phyloP scores from a whole-genome alignment of 2,888 invertebrate genomes.

The Hirudinaria manillensis region DNA sequence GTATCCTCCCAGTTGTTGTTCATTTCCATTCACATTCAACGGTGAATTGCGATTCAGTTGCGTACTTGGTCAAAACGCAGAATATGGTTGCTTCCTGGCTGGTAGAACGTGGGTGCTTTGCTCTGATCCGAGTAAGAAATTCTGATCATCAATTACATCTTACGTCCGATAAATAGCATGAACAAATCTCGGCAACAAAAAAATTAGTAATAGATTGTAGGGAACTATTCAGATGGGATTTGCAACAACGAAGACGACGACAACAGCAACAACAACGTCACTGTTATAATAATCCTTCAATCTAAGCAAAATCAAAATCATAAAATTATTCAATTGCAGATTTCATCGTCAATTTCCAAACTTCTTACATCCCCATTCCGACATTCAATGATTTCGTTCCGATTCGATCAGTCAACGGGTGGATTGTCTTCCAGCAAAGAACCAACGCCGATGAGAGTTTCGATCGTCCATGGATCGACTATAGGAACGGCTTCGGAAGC shows the following conservation, averaged over 20 bases:
- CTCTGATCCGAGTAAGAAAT: slow-evolving; percentile 11
- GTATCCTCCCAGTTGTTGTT: not conserved
- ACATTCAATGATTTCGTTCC: not conserved
- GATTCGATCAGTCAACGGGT: slow-evolving; percentile 11
- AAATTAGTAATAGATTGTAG: too few relatives aligned
- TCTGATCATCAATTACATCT: not conserved
- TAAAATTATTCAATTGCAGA: not conserved
- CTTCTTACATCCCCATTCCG: not conserved
- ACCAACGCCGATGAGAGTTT: slow-evolving; percentile 6
- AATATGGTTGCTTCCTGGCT: not conserved
- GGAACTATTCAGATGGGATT: too few relatives aligned
- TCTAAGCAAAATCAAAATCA: too few relatives aligned
- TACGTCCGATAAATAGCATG: not conserved
- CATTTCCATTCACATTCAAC: not conserved
- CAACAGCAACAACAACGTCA: too few relatives aligned
- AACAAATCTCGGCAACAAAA: too few relatives aligned
- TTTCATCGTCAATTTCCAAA: not conserved
- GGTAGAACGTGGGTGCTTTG: not conserved
- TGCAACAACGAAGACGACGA: too few relatives aligned
- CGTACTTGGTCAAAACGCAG: not conserved
- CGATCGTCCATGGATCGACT: not conserved
- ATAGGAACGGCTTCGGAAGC: slow-evolving; percentile 23
- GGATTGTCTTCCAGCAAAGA: slow-evolving; percentile 29
- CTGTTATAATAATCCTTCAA: too few relatives aligned
- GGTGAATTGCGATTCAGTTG: not conserved